A percentile compares a stretch with the other conserved stretches of the same genome.
These are phyloP conservation scores for Morelia viridis DNA, from an alignment of 2,797 vertebrate species.

Conservation along the genomic window DNA sequence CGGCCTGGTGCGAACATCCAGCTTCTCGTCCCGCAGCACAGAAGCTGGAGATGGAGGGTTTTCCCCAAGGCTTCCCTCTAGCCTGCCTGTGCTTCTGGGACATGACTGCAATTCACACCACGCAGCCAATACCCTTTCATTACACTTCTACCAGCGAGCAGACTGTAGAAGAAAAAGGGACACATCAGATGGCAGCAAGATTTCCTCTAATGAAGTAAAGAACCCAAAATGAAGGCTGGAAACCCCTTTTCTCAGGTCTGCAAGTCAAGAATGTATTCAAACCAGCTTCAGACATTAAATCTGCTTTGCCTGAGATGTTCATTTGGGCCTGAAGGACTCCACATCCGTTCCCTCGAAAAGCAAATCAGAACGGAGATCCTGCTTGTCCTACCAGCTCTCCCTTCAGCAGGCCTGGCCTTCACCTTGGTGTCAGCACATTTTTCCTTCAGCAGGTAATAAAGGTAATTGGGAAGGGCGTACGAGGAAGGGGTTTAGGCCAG, in stretches of 20 bases:
- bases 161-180: conserved; percentile 35
- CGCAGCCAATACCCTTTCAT: neutral
- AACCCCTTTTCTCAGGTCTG: neutral
- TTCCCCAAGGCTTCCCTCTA: neutral
- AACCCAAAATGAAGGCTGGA: neutral
- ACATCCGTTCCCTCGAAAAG: neutral
- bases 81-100: neutral
- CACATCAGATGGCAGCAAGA: neutral
- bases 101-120: neutral
- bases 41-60: neutral
- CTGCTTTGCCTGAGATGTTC: neutral
- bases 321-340: neutral
- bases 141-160: conserved; percentile 44
- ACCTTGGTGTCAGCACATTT: neutral
- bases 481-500: neutral
- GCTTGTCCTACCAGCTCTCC: neutral
- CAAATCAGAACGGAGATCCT: neutral
- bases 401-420: neutral
- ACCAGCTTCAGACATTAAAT: neutral
- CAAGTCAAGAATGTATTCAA: neutral
- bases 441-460: neutral
- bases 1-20: neutral
- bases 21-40: neutral
- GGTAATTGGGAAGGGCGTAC: neutral
- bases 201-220: neutral